Percentiles rank a stretch among this genome's conserved stretches.
Conservation (phyloP, 2,888 invertebrate genomes). For the Tromatobia lineatoria region DNA sequence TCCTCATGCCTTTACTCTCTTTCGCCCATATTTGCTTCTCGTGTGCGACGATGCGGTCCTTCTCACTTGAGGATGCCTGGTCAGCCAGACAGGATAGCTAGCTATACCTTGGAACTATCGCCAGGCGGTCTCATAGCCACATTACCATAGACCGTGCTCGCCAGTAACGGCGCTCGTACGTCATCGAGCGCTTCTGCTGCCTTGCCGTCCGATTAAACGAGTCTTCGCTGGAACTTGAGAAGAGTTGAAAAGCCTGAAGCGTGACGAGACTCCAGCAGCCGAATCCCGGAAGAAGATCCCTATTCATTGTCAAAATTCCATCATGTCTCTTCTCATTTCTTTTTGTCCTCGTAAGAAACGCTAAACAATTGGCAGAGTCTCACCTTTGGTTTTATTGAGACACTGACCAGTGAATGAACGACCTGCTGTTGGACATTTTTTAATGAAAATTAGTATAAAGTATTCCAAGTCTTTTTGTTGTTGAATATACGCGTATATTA, state of each 20-base stretch:
- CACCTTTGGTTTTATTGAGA: too few species aligned
- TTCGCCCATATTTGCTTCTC: background rate
- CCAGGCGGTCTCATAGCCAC: conserved; percentile 51
- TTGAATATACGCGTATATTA: too few species aligned
- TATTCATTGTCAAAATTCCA: conserved; percentile 42
- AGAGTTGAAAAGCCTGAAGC: conserved; percentile 59
- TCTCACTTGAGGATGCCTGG: conserved; percentile 39
- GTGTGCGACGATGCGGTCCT: conserved; percentile 14
- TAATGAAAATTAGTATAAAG: too few species aligned
- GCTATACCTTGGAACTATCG: conserved; percentile 24
- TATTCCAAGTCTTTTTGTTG: too few species aligned
- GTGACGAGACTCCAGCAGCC: conserved; percentile 65
- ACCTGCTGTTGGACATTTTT: too few species aligned
- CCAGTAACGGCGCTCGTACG: conserved; percentile 68
- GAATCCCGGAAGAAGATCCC: conserved; percentile 64
- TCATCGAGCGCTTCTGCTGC: conserved; percentile 64
- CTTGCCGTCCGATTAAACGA: conserved; percentile 64
- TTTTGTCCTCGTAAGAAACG: background rate
- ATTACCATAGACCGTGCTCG: conserved; percentile 60
- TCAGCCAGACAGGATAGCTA: background rate
- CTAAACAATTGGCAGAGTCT: background rate
- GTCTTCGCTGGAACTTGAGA: conserved; percentile 54
- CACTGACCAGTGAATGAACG: too few species aligned
- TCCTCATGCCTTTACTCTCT: conserved; percentile 27
- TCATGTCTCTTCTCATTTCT: conserved; percentile 15